Conservation (phyloP, 2,888 invertebrate genomes). For the Drosophila tripunctata region DNA sequence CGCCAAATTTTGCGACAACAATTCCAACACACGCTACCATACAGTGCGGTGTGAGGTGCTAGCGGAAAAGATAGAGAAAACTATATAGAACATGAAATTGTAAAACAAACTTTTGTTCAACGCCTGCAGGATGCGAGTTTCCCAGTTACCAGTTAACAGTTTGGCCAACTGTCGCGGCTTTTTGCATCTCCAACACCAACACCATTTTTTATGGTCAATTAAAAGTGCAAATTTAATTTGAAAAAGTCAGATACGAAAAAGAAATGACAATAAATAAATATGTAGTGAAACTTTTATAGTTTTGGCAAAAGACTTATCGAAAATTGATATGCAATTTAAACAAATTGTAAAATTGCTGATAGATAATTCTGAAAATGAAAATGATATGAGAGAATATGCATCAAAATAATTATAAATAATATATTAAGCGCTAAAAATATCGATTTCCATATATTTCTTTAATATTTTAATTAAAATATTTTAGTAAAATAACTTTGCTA, state of each 20-base stretch:
- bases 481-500: no score
- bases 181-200: not conserved
- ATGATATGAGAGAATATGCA: no score
- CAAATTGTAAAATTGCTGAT: not conserved
- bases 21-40: constrained; percentile 42
- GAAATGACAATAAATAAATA: constrained; percentile 1
- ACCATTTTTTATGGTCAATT: constrained; percentile 53
- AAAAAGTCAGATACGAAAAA: constrained; percentile 3
- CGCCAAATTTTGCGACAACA: constrained; percentile 55
- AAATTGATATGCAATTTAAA: not conserved
- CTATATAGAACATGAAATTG: constrained; percentile 41
- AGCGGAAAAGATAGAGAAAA: constrained; percentile 11
- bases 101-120: constrained; percentile 46
- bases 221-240: constrained; percentile 63
- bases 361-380: not conserved
- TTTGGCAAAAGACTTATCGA: not conserved
- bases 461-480: no score
- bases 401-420: no score
- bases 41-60: constrained; percentile 5
- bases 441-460: no score
- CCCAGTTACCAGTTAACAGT: constrained; percentile 26
- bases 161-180: constrained; percentile 34
- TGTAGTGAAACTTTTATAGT: constrained; percentile 6
- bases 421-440: no score
- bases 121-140: constrained; percentile 47